Base-by-base conservation (phyloP, 2,113 vertebrate species). In the Numenius arquata region DNA sequence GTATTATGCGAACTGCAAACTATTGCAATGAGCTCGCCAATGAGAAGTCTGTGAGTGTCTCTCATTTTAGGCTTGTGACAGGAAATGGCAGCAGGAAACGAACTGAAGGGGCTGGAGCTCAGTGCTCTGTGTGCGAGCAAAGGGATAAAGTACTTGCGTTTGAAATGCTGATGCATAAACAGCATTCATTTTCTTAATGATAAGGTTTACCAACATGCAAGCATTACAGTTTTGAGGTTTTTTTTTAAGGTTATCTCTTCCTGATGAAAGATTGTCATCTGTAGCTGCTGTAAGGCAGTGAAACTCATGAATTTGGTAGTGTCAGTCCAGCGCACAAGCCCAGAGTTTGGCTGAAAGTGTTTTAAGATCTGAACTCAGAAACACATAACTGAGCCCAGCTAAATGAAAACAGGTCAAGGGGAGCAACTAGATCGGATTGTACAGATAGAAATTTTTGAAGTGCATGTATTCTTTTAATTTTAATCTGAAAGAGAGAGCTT, bases 41-140 rank as follows among this genome's bases (percentile, higher is more conserved):
- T 13, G 67, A 78, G 82, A n/a, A 23, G 89, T 63, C 94, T 81
- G 77, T 83, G 38, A 67, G 79, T 65, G 66, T 3, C 59, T 91
- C 90, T 62, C 68, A 43, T 85, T 89, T 59, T 13, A 34, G 16
- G 77, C 94, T 93, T 61, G 72, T 1, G 18, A 30, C 96, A 97
- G 97, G 97, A 97, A 97, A 94, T 9, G n/a, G 93, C 93, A 96
- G 96, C 95, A 96, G 97, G 95, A 97, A 97, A 87, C 7, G 1
- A 84, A 93, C 47, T 3, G 91, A 56, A 82, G 71, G 92, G 83
- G 87, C 91, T 83, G 95, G 70, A 89, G 79, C 91, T 90, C 79
- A 11, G 81, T 2, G 71, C 72, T 75, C 62, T 10, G 74, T 73
- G 40, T 48, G 76, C 3, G 18, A 85, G 92, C 11, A 11, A 32